Percentiles rank a stretch among this genome's conserved stretches.
phyloP scores from a whole-genome alignment of 2,113 vertebrate species.

The Caranx melampygus region DNA sequence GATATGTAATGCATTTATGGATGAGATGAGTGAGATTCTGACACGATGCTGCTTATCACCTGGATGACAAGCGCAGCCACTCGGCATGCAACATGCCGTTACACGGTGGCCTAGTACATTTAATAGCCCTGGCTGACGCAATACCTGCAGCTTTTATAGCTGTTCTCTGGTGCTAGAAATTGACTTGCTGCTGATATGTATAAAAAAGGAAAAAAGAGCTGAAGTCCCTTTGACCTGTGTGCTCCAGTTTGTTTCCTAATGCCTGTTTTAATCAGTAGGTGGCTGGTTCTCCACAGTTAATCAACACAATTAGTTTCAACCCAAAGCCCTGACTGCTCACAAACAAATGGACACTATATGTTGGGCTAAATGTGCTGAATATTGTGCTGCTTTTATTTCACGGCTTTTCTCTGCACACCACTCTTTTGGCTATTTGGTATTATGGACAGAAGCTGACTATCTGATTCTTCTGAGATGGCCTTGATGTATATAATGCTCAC shows the following conservation, averaged over 20 bases:
- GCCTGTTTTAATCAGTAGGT: slow-evolving; percentile 51
- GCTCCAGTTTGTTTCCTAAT: slow-evolving; percentile 29
- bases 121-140: neutral
- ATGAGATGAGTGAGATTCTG: slow-evolving; percentile 14
- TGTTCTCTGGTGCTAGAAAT: neutral
- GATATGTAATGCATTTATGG: neutral
- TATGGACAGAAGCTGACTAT: neutral
- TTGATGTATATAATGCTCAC: neutral
- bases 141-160: slow-evolving; percentile 3
- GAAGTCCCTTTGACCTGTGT: slow-evolving; percentile 30
- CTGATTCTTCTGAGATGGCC: neutral
- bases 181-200: neutral
- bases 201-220: neutral
- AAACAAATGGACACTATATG: neutral
- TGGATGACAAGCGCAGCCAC: slow-evolving; percentile 18
- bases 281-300: slow-evolving; percentile 32
- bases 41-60: slow-evolving; percentile 17
- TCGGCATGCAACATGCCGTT: neutral
- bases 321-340: slow-evolving; percentile 9
- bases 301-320: slow-evolving; percentile 48
- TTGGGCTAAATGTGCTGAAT: neutral
- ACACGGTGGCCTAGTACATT: neutral
- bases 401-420: neutral
- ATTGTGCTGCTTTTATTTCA: slow-evolving; percentile 22
- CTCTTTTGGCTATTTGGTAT: too few species aligned